phyloP scores from a whole-genome alignment of 2,113 vertebrate genomes.

The Semnornis frantzii region DNA sequence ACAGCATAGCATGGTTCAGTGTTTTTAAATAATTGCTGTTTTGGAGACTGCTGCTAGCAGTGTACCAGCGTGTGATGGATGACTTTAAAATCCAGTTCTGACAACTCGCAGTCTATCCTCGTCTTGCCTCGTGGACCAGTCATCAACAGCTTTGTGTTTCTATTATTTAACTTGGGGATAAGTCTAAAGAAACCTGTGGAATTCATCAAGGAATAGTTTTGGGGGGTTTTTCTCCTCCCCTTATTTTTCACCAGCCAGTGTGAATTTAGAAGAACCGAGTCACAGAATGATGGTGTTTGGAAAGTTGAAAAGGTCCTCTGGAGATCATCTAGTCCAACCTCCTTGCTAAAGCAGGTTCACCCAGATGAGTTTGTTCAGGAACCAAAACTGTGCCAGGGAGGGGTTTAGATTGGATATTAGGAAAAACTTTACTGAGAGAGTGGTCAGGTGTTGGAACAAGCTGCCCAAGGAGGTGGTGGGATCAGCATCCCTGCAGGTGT shows the following conservation, averaged over 20 bases:
- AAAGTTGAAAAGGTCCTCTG: no score
- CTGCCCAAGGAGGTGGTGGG: no score
- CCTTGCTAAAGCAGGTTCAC: no score
- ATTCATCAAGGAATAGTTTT: background rate
- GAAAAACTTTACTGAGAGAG: no score
- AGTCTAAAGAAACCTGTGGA: background rate
- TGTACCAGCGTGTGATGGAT: background rate
- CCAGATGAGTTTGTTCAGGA: no score
- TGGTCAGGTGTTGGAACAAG: no score
- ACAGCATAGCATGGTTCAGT: background rate
- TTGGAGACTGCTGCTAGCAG: background rate
- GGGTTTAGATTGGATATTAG: no score
- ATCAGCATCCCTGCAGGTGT: no score
- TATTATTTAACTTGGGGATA: background rate
- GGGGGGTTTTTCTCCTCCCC: no score
- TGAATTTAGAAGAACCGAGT: background rate
- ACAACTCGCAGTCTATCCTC: background rate
- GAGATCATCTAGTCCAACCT: no score
- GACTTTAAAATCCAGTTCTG: background rate
- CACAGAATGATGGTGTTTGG: no score
- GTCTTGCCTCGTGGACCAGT: background rate
- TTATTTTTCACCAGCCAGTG: background rate
- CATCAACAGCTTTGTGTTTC: background rate
- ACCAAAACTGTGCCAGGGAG: no score
- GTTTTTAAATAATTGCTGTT: slow-evolving; percentile 27